Evolutionary conservation across 2,888 invertebrate species (phyloP).

Genomic region (Tinea pellionella): DNA sequence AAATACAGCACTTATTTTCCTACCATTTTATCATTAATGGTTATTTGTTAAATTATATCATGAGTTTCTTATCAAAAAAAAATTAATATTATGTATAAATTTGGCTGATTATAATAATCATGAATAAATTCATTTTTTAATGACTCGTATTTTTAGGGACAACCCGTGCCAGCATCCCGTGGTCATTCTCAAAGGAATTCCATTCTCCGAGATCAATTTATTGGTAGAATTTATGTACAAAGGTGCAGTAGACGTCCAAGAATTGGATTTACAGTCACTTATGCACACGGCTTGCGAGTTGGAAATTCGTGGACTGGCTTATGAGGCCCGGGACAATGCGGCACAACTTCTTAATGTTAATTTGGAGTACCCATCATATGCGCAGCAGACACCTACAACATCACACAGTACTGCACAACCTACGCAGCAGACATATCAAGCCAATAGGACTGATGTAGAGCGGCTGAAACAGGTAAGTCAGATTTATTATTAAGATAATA

Average conservation of each 20-base stretch:
- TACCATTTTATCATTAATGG: constrained; percentile 8
- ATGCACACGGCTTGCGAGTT: constrained; percentile 76
- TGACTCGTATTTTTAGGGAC: constrained; percentile 46
- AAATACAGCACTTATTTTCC: constrained; percentile 6
- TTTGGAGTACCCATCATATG: constrained; percentile 57
- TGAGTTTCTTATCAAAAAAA: constrained; percentile 2
- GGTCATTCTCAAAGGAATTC: constrained; percentile 76
- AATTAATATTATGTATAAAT: not conserved
- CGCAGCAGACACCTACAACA: constrained; percentile 22
- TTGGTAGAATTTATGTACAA: constrained; percentile 79
- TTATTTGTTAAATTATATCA: constrained; percentile 11
- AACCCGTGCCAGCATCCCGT: constrained; percentile 81
- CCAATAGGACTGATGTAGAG: constrained; percentile 56
- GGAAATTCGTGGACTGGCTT: constrained; percentile 74
- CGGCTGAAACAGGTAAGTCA: constrained; percentile 56
- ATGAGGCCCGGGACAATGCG: constrained; percentile 68
- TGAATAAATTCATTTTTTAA: not conserved
- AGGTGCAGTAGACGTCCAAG: constrained; percentile 75
- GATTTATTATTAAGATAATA: not conserved
- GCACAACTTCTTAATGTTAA: constrained; percentile 66
- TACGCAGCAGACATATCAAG: constrained; percentile 34
- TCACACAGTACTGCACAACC: constrained; percentile 16
- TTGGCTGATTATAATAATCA: not conserved
- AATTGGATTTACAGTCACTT: constrained; percentile 71
- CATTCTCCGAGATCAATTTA: constrained; percentile 74